Conservation (phyloP, 2,113 vertebrate genomes). For the Brienomyrus brachyistius region DNA sequence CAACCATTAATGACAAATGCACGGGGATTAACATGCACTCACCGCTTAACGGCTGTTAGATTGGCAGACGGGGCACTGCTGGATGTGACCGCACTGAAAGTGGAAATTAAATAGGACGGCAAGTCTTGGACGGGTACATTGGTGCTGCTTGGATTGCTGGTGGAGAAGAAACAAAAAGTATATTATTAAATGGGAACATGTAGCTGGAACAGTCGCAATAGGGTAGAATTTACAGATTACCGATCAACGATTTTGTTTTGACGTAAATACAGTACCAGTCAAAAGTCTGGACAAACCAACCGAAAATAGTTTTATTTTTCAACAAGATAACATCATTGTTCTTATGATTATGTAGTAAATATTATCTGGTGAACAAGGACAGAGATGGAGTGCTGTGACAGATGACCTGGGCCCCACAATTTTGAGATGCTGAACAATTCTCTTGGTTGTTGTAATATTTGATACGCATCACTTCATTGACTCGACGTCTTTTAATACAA, state of each 20-base stretch:
- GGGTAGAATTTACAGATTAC: neutral
- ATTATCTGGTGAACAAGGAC: neutral
- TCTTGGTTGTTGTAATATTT: neutral
- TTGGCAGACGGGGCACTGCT: conserved; percentile 32
- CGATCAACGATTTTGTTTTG: neutral
- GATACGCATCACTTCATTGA: neutral
- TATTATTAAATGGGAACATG: neutral
- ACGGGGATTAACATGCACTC: conserved; percentile 8
- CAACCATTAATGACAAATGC: neutral
- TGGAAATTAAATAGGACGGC: neutral
- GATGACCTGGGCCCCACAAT: neutral
- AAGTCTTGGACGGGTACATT: conserved; percentile 5
- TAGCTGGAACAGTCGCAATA: neutral
- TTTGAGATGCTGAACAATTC: neutral
- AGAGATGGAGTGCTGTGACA: neutral
- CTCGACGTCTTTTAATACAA: neutral
- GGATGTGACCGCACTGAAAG: conserved; percentile 22
- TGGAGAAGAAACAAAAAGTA: neutral
- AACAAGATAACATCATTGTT: neutral
- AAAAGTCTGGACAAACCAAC: neutral
- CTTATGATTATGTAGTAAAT: neutral
- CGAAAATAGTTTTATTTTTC: neutral
- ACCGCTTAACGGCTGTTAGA: conserved; percentile 42
- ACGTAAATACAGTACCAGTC: neutral
- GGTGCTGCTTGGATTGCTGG: conserved; percentile 24